Evolutionary conservation across 1,140 invertebrate genomes (phyloP).

Genomic region (Pseudachorutes palmiensis): DNA sequence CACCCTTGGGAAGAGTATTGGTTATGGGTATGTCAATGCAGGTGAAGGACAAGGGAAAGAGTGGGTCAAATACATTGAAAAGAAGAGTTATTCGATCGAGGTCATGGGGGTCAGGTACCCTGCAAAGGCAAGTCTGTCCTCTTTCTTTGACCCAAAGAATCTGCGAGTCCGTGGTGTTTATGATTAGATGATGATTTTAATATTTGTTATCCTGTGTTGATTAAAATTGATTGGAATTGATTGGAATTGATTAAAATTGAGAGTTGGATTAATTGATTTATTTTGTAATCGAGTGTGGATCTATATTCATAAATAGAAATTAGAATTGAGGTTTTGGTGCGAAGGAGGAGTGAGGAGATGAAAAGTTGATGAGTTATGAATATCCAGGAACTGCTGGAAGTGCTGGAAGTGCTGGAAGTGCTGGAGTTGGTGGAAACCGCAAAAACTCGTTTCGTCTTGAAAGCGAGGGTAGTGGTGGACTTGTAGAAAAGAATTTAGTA

Average conservation of each 20-base stretch:
- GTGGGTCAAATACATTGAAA: slow-evolving; percentile 55
- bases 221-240: background rate
- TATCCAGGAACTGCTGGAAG: background rate
- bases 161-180: slow-evolving; percentile 47
- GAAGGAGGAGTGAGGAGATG: background rate
- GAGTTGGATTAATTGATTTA: too few relatives aligned
- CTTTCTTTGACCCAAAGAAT: slow-evolving; percentile 69
- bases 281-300: slow-evolving; percentile 6
- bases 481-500: too few relatives aligned
- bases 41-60: background rate
- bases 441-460: background rate
- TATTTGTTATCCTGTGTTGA: background rate
- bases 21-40: slow-evolving; percentile 51
- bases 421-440: background rate
- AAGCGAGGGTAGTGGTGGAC: too few relatives aligned
- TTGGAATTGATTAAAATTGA: background rate
- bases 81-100: slow-evolving; percentile 69
- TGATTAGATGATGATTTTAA: slow-evolving; percentile 2
- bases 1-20: slow-evolving; percentile 60
- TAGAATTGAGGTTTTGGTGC: background rate
- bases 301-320: slow-evolving; percentile 10
- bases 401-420: background rate
- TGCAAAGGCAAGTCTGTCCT: slow-evolving; percentile 59
- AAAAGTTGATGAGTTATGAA: slow-evolving; percentile 5
- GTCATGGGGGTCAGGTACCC: slow-evolving; percentile 61